Evolutionary conservation across 2,797 vertebrate genomes (phyloP).

Genomic region (Liparis tanakae): DNA sequence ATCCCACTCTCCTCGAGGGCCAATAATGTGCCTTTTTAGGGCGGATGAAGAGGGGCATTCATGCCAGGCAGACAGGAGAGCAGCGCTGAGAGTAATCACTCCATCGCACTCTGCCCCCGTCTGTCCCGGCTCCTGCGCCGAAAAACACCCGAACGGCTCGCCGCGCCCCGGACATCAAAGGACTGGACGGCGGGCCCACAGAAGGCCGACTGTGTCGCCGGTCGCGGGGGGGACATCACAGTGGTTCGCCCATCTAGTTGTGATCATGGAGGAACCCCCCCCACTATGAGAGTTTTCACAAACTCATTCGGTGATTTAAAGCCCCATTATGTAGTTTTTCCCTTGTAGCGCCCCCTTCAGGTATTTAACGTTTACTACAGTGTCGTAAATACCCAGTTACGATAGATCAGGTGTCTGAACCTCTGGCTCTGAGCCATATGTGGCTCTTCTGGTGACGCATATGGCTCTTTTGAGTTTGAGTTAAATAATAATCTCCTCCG

Average conservation of each 20-base stretch:
- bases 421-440: too few relatives aligned
- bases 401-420: too few relatives aligned
- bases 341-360: too few relatives aligned
- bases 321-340: too few relatives aligned
- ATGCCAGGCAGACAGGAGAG: slow-evolving; percentile 83
- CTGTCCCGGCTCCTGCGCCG: slow-evolving; percentile 76
- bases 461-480: too few relatives aligned
- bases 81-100: slow-evolving; percentile 83
- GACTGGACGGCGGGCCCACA: slow-evolving; percentile 71
- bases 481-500: too few relatives aligned
- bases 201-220: slow-evolving; percentile 70
- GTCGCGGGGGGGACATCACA: slow-evolving; percentile 31
- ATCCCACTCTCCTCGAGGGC: slow-evolving; percentile 83
- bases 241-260: slow-evolving; percentile 32
- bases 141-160: slow-evolving; percentile 82
- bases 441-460: too few relatives aligned
- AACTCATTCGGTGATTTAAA: slow-evolving; percentile 31
- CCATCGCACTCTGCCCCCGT: slow-evolving; percentile 82
- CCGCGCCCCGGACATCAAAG: slow-evolving; percentile 78
- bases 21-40: slow-evolving; percentile 88
- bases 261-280: slow-evolving; percentile 62
- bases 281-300: slow-evolving; percentile 19
- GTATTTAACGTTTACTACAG: too few relatives aligned
- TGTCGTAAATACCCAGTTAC: too few relatives aligned
- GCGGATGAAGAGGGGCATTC: slow-evolving; percentile 87